Evolutionary conservation across 2,113 vertebrate species (phyloP), one percentile per base, ranked within the genome.

Genomic region (Sterna hirundo): DNA sequence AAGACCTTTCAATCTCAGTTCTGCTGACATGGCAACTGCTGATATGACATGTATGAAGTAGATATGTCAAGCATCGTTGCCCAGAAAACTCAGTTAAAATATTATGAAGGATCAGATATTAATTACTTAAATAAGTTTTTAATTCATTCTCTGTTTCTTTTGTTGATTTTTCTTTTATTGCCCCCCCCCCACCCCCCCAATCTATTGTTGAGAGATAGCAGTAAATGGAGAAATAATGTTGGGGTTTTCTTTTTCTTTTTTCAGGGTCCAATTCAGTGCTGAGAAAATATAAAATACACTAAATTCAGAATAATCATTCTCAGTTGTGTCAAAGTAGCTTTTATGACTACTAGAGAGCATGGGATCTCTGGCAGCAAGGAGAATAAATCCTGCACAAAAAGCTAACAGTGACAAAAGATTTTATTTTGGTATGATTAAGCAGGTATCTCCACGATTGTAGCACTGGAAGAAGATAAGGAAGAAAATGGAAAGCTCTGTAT

Each of bases 191-290:
- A 16, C 16, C 44, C 44, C 44, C 44, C 44, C 44, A 6, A 4
- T 27, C 10, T 42, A 0, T 36, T 66, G 1, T 29, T 54, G 52
- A 58, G 8, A 68, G 1, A 30, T 13, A 5, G 4, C 3, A 13
- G 32, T 19, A 79, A 83, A 78, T 27, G 3, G 12, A 79, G 4
- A 23, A 69, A 20, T 32, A 44, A 25, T 58, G 10, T 9, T 9
- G 44, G 44, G 16, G 42, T 2, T 6, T 52, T 46, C 19, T 46
- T 46, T 46, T 47, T 38, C 38, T 69, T 36, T 54, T 49, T 75
- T 47, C 13, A 38, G 6, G 10, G 18, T 18, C 20, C 7, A 62
- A 14, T 5, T 83, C 11, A 44, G 2, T 29, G 20, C 11, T 62
- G 20, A 86, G 21, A 89, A 52, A 23, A 32, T 18, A 18, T 6